Base-by-base conservation (phyloP, 2,888 invertebrate species). In the Sicus ferrugineus region DNA sequence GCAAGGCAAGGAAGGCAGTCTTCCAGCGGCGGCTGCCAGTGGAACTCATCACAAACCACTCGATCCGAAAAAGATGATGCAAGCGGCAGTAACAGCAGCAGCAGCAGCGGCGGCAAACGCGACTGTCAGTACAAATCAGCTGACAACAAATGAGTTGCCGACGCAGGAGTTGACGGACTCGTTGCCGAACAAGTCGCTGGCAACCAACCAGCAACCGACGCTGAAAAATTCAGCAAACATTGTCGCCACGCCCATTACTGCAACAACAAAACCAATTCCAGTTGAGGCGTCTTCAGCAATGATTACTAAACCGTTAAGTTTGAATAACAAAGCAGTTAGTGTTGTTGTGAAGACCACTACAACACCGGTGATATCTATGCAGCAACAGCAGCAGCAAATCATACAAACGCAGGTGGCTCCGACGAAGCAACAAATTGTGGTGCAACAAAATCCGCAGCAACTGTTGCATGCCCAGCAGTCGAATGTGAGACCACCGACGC, bases 1-100 rank as follows among this genome's bases (percentile, higher is more conserved):
- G 0, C 91, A 91, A 76, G 90, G 89, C 61, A 92, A 91, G 78
- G 92, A 92, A 78, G 79, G 82, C 3, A 83, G 79, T 65, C 69
- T 82, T 42, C 82, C 83, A 6, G 79, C 80, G 23, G 79, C 83
- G 1, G 80, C 79, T 46, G 80, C 79, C 4, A 79, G 67, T 77
- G n/a, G 80, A 76, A 67, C 26, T 19, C 46, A 63, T 48, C 28
- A 62, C 62, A 34, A 58, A 23, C 73, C 73, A 7, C 67, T 71
- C 42, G 76, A 76, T 46, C 70, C 73, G n/a, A 75, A 75, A 67
- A 74, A 74, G 67, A 70, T 75, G 58, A 73, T 75, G 61, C 75
- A 74, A 62, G 73, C 69, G 16, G 70, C 73, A 6, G 73, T 70
- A 6, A 71, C 72, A 16, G 73, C 75, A 28, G 70, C 42, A 73